These are phyloP conservation scores for Kryptolebias ocellatus DNA, from an alignment of 2,797 vertebrate species.

Conservation along the genomic window DNA sequence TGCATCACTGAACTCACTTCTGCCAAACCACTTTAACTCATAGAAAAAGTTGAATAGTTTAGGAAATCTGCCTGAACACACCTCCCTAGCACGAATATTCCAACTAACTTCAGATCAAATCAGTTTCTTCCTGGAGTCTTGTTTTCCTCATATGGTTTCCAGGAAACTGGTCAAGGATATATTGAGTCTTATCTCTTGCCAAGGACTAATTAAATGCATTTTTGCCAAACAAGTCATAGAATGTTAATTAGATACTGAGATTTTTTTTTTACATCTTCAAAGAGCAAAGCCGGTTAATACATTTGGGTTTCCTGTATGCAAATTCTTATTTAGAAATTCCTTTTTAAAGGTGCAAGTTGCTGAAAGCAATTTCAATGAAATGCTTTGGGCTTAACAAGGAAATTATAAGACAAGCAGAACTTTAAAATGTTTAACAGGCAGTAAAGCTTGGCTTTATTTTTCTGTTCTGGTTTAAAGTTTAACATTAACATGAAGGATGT, in stretches of 20 bases:
- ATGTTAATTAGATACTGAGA: neutral
- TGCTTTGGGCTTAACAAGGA: neutral
- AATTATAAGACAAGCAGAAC: neutral
- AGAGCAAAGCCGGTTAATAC: neutral
- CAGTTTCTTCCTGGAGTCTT: neutral
- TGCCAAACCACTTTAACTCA: no score
- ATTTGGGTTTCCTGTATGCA: neutral
- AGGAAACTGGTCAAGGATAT: neutral
- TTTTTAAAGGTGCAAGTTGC: neutral
- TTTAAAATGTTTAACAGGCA: neutral
- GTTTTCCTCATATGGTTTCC: neutral
- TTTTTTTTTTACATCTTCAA: neutral
- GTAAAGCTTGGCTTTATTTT: neutral
- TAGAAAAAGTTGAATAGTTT: neutral
- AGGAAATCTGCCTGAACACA: neutral
- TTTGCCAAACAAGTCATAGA: neutral
- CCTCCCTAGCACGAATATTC: neutral
- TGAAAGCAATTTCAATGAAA: no score
- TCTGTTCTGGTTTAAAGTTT: no score
- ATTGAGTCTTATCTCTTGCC: neutral
- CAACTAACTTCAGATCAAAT: neutral
- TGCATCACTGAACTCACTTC: no score
- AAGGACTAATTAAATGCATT: neutral
- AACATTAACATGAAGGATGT: neutral
- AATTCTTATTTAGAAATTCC: neutral